Evolutionary conservation across 2,797 vertebrate species (phyloP).

Genomic region (Argentina silus): DNA sequence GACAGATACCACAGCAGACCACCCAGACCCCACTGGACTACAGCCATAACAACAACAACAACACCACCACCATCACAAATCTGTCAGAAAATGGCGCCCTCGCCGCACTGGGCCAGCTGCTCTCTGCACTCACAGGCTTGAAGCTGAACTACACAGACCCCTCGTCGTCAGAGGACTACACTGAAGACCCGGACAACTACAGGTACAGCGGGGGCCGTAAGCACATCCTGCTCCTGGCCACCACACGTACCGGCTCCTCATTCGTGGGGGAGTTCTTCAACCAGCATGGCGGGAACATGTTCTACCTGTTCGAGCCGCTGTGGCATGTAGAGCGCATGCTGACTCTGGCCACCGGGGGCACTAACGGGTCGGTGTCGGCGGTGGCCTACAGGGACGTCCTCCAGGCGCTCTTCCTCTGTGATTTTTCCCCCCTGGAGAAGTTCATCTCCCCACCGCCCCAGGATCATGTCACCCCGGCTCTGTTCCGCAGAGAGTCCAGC

Average conservation of each 20-base stretch:
- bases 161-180: no score
- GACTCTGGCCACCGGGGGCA: slow-evolving; percentile 83
- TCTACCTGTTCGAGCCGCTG: slow-evolving; percentile 95
- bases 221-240: slow-evolving; percentile 91
- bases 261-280: slow-evolving; percentile 98
- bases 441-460: slow-evolving; percentile 87
- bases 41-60: no score
- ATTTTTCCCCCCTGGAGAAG: slow-evolving; percentile 89
- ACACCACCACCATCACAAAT: slow-evolving; percentile 33
- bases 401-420: slow-evolving; percentile 89
- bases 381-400: slow-evolving; percentile 90
- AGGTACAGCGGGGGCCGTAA: slow-evolving; percentile 64
- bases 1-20: slow-evolving; percentile 70
- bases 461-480: slow-evolving; percentile 83
- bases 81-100: slow-evolving; percentile 77
- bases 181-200: slow-evolving; percentile 76
- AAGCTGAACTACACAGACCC: slow-evolving; percentile 59
- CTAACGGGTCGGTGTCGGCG: slow-evolving; percentile 84
- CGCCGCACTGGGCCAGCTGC: slow-evolving; percentile 69
- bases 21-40: slow-evolving; percentile 68
- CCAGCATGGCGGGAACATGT: slow-evolving; percentile 91
- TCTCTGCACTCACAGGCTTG: slow-evolving; percentile 76
- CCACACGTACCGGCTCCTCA: slow-evolving; percentile 94
- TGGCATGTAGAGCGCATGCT: slow-evolving; percentile 95
- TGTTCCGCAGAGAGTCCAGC: slow-evolving; percentile 94